These are phyloP conservation scores for Halocynthia roretzi DNA, from an alignment of 23 tunicate species.

Conservation along the genomic window DNA sequence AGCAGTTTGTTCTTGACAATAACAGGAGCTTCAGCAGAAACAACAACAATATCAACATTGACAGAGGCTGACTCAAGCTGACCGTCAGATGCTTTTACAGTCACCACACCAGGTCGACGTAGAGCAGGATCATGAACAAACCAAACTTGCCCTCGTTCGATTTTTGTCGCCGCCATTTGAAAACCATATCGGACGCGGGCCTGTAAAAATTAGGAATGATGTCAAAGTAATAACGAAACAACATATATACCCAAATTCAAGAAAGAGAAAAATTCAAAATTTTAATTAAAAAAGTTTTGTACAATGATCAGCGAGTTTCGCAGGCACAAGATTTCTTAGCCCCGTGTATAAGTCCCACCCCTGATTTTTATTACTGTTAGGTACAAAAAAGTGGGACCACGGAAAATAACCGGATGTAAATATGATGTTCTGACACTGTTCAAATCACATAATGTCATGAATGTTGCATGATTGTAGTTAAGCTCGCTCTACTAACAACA, in stretches of 20 bases:
- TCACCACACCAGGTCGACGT: slow-evolving; percentile 49
- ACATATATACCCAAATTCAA: not conserved
- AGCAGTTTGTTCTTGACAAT: slow-evolving; percentile 45
- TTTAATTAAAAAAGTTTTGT: no score
- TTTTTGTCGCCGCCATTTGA: slow-evolving; percentile 15
- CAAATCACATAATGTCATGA: no score
- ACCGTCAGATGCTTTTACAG: slow-evolving; percentile 47
- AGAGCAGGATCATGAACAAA: slow-evolving; percentile 44
- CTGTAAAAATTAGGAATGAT: slow-evolving; percentile 9
- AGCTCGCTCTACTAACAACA: no score
- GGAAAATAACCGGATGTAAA: no score
- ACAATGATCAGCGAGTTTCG: no score
- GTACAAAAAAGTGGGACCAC: no score
- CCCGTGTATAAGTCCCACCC: no score
- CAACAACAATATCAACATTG: slow-evolving; percentile 27
- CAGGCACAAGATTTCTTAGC: no score
- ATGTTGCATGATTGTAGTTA: no score
- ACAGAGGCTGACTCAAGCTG: slow-evolving; percentile 26
- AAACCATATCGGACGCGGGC: slow-evolving; percentile 17
- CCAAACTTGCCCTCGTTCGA: slow-evolving; percentile 45
- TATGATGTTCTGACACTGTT: no score
- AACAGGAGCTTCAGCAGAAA: slow-evolving; percentile 37
- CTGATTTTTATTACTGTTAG: no score
- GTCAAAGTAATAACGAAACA: not conserved
- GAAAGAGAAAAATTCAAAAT: not conserved